These are phyloP conservation scores for Drosophila diplacantha DNA, from an alignment of 2,888 invertebrate species.

Conservation along the genomic window DNA sequence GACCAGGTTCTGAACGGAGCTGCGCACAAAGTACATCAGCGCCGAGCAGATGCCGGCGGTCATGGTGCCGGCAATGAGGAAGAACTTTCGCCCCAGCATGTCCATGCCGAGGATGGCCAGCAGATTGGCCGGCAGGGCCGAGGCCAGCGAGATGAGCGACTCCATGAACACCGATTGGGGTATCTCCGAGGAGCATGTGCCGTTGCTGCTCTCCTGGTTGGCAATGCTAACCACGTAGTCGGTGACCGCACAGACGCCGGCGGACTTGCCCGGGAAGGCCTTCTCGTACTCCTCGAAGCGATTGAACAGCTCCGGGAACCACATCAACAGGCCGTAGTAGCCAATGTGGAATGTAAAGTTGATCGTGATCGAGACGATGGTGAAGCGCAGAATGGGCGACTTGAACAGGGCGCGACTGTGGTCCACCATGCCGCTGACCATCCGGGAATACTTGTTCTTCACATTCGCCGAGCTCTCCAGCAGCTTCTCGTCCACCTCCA, in stretches of 20 bases:
- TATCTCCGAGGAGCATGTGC: slow-evolving; percentile 84
- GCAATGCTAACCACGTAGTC: slow-evolving; percentile 84
- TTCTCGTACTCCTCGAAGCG: slow-evolving; percentile 89
- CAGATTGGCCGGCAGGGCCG: slow-evolving; percentile 90
- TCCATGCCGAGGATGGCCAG: slow-evolving; percentile 91
- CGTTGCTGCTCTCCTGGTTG: slow-evolving; percentile 80
- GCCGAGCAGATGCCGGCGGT: slow-evolving; percentile 90
- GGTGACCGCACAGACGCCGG: slow-evolving; percentile 87
- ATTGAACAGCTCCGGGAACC: slow-evolving; percentile 97
- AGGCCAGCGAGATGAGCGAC: slow-evolving; percentile 90
- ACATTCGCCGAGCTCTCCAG: slow-evolving; percentile 78
- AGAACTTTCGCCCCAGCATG: slow-evolving; percentile 86
- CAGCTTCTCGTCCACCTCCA: slow-evolving; percentile 81
- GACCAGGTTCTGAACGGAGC: slow-evolving; percentile 88
- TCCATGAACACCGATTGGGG: slow-evolving; percentile 90
- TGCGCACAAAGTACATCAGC: slow-evolving; percentile 90
- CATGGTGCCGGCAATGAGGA: slow-evolving; percentile 89
- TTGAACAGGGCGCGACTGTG: slow-evolving; percentile 90
- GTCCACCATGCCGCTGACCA: slow-evolving; percentile 87
- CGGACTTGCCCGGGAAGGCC: slow-evolving; percentile 82
- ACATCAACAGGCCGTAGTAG: slow-evolving; percentile 97
- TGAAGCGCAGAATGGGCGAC: slow-evolving; percentile 89
- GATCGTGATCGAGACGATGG: slow-evolving; percentile 89
- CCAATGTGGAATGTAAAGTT: slow-evolving; percentile 96
- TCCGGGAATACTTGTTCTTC: slow-evolving; percentile 84